Evolutionary conservation across 2,888 invertebrate genomes (phyloP), one percentile per base, ranked within the genome.

Genomic region (Pollenia griseotomentosa): DNA sequence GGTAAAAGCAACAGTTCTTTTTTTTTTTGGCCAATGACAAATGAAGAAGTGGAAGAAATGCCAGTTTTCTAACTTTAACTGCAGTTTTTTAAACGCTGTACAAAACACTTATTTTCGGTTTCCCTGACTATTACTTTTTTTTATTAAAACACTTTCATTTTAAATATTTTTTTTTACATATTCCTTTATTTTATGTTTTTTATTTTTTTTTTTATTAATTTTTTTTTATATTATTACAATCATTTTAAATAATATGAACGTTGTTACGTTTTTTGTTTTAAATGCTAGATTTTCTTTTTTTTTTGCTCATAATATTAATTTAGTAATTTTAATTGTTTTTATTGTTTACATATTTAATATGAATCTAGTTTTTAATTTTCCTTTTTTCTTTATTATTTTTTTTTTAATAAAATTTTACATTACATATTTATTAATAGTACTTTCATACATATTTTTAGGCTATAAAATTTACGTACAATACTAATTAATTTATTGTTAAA

Each of bases 231-330:
- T 81, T 87, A 87, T 87, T 87, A 87, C 87, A 84, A 84, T 87
- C 66, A 87, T 81, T 90, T 90, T 89, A 89, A 89, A 83, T 87
- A 82, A 68, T 84, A 87, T 84, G 73, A 84, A 87, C 81, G 73
- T 84, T 70, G 55, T 83, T 68, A 77, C 66, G 81, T 78, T 86
- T 71, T 44, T 66, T 42, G 9, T n/a, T 48, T 84, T 82, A 70
- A 84, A 84, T 83, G 71, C 80, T 86, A 83, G n/a, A 75, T 61
- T 80, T 83, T 77, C 16, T 65, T 51, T 65, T 44, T 65, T 66
- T 51, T 40, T 80, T 12, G 77, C 40, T 74, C 14, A 73, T 74
- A 70, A 63, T 77, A 78, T 81, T 85, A 73, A 68, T 81, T 86
- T 63, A 77, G 61, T 77, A 71, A 57, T 70, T 59, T 80, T 73